Percentiles rank a stretch among this genome's conserved stretches.
phyloP scores from a whole-genome alignment of 2,797 vertebrate genomes.

The Anisognathus igniventris region DNA sequence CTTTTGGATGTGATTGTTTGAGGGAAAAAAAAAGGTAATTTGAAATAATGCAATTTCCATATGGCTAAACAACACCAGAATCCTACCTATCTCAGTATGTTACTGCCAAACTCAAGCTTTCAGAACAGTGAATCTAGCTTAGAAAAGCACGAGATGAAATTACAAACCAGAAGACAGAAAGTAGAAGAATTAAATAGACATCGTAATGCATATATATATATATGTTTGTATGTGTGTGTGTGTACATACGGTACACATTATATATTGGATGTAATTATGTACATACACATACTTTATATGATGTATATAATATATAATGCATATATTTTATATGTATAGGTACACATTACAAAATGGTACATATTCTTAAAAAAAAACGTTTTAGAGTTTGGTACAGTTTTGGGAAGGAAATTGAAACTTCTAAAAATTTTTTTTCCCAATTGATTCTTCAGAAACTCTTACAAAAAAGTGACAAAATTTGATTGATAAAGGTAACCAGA shows the following conservation, averaged over 20 bases:
- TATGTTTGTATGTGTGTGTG: fast-evolving
- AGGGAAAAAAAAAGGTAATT: background rate
- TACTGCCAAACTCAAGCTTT: background rate
- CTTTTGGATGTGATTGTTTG: background rate
- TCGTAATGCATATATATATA: background rate
- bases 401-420: background rate
- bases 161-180: background rate
- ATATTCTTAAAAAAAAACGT: background rate
- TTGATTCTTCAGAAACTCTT: background rate
- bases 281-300: background rate
- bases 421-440: background rate
- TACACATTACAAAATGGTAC: background rate
- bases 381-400: background rate
- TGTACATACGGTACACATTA: no score
- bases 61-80: background rate
- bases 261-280: background rate
- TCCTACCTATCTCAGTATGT: background rate
- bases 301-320: background rate
- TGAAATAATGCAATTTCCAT: background rate
- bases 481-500: background rate
- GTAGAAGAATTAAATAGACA: background rate
- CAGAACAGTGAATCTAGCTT: background rate
- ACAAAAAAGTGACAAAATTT: background rate
- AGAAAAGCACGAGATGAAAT: background rate
- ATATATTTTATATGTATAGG: background rate